Percentiles rank a stretch among this genome's conserved stretches.
phyloP scores from a whole-genome alignment of 2,888 invertebrate genomes.

The Scelioninae gen. 1 region DNA sequence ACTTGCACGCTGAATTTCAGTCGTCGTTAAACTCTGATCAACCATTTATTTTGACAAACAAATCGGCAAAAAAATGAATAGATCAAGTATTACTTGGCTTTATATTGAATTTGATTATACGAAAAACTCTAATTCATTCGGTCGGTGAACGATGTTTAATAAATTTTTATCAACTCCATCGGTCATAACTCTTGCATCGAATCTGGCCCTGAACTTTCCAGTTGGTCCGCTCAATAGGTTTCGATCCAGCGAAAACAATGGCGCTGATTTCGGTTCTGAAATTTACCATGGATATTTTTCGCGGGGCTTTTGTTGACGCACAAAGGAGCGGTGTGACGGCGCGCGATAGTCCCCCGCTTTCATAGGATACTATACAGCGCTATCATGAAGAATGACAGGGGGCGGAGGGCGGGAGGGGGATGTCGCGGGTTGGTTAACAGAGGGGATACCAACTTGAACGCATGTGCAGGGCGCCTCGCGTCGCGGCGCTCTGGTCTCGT shows the following conservation, averaged over 20 bases:
- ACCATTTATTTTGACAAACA: too few relatives aligned
- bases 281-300: conserved; percentile 68
- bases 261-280: conserved; percentile 55
- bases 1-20: too few relatives aligned
- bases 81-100: too few relatives aligned
- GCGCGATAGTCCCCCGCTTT: conserved; percentile 76
- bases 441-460: conserved; percentile 80
- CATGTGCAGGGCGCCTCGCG: conserved; percentile 84
- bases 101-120: conserved; percentile 10
- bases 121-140: conserved; percentile 23
- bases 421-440: conserved; percentile 70
- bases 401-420: conserved; percentile 69
- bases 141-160: conserved; percentile 39
- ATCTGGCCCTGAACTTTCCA: conserved; percentile 41
- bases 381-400: conserved; percentile 70
- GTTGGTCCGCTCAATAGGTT: conserved; percentile 37
- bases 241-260: conserved; percentile 58
- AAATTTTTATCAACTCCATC: conserved; percentile 46
- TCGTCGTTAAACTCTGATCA: too few relatives aligned
- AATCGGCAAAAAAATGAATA: too few relatives aligned
- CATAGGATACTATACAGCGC: conserved; percentile 68
- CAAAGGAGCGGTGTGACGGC: conserved; percentile 81
- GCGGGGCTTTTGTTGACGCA: conserved; percentile 79
- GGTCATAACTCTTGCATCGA: conserved; percentile 47
- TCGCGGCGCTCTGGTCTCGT: conserved; percentile 82